Evolutionary conservation across 2,113 vertebrate genomes (phyloP).

Genomic region (Oryzias javanicus): DNA sequence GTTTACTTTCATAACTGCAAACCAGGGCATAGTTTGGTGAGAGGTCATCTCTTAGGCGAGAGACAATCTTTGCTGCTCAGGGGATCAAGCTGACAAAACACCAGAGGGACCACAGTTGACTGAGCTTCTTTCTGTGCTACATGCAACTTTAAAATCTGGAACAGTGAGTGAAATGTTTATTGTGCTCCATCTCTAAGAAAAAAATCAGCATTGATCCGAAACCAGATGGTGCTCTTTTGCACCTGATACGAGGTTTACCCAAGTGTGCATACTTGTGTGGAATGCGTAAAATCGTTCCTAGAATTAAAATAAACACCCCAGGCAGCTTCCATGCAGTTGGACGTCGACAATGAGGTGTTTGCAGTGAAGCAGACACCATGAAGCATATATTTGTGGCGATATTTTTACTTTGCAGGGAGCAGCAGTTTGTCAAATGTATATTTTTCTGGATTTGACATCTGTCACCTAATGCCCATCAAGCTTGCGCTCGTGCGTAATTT

Average conservation of each 20-base stretch:
- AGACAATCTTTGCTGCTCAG: slow-evolving; percentile 26
- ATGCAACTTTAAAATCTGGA: neutral
- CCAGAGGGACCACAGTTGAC: slow-evolving; percentile 3
- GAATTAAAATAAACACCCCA: too few relatives aligned
- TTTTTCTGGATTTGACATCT: slow-evolving; percentile 14
- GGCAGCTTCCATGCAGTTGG: too few relatives aligned
- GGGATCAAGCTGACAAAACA: slow-evolving; percentile 11
- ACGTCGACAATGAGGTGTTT: too few relatives aligned
- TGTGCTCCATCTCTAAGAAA: too few relatives aligned
- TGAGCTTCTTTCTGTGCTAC: slow-evolving; percentile 1
- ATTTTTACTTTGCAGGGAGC: slow-evolving; percentile 25
- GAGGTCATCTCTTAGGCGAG: slow-evolving; percentile 50
- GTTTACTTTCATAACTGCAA: neutral
- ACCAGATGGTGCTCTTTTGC: neutral
- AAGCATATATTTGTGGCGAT: slow-evolving; percentile 6
- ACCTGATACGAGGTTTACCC: neutral
- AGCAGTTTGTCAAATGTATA: slow-evolving; percentile 18
- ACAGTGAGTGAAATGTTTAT: neutral
- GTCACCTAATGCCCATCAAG: slow-evolving; percentile 5
- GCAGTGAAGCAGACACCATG: neutral
- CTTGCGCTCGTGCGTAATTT: slow-evolving; percentile 51
- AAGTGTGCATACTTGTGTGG: neutral
- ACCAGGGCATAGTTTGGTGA: slow-evolving; percentile 27
- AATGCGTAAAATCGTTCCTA: too few relatives aligned
- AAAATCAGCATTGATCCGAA: neutral